phyloP scores from a whole-genome alignment of 2,113 vertebrate genomes.

The Peromyscus californicus region DNA sequence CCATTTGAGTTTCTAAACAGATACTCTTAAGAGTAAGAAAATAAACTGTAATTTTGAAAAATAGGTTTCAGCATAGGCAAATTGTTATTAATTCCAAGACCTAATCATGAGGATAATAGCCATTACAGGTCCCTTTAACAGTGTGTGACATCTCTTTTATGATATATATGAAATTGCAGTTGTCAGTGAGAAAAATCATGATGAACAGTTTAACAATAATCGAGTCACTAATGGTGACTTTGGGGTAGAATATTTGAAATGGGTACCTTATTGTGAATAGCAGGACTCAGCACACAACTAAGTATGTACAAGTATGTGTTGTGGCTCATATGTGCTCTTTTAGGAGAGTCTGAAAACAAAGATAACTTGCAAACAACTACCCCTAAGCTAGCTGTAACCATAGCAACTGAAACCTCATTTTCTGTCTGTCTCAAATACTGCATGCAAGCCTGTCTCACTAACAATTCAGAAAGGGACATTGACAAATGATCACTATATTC shows the following conservation, averaged over 20 bases:
- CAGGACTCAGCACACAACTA: neutral
- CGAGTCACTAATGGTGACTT: neutral
- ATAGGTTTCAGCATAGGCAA: constrained; percentile 14
- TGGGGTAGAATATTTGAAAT: constrained; percentile 34
- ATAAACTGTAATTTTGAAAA: constrained; percentile 14
- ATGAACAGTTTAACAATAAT: constrained; percentile 39
- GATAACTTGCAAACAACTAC: constrained; percentile 84
- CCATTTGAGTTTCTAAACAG: constrained; percentile 50
- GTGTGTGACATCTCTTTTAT: neutral
- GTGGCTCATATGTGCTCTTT: neutral
- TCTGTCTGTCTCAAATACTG: constrained; percentile 87
- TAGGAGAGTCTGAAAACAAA: constrained; percentile 74
- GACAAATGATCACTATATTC: constrained; percentile 89
- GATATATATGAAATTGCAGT: constrained; percentile 9
- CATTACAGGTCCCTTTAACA: neutral
- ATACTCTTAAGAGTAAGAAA: neutral
- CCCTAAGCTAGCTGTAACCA: constrained; percentile 84
- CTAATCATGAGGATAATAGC: neutral
- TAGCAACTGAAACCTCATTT: constrained; percentile 88
- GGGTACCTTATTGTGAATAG: neutral
- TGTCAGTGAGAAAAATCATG: constrained; percentile 44
- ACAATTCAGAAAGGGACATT: constrained; percentile 87
- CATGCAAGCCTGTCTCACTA: constrained; percentile 84
- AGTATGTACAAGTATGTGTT: constrained; percentile 24
- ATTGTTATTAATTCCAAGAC: constrained; percentile 17